Percentiles rank a stretch among this genome's conserved stretches.
These are phyloP conservation scores for Rotaria sp. DNA, from an alignment of 2,888 invertebrate genomes.

Conservation along the genomic window DNA sequence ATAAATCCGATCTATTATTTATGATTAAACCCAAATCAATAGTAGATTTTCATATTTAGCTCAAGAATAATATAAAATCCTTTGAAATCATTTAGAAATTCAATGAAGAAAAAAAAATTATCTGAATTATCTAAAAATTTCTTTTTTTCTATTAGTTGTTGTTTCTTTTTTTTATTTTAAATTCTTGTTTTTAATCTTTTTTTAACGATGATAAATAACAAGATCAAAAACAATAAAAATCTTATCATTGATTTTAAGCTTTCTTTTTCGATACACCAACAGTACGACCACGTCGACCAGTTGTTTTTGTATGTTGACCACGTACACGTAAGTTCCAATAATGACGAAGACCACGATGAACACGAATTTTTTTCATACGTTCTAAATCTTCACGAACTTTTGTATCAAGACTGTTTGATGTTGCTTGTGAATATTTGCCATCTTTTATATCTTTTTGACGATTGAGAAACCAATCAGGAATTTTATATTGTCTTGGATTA, in stretches of 20 bases:
- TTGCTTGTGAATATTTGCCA: slow-evolving; percentile 92
- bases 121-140: neutral
- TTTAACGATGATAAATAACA: slow-evolving; percentile 12
- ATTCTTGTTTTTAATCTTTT: neutral
- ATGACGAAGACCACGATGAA: slow-evolving; percentile 96
- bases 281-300: slow-evolving; percentile 96
- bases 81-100: neutral
- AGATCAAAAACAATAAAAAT: slow-evolving; percentile 14
- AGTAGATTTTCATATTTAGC: too few species aligned
- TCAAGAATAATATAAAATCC: too few species aligned
- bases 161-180: neutral
- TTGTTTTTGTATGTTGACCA: slow-evolving; percentile 99
- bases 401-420: slow-evolving; percentile 81
- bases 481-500: slow-evolving; percentile 96
- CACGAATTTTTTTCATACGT: slow-evolving; percentile 95
- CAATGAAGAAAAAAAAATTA: neutral
- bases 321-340: slow-evolving; percentile 98
- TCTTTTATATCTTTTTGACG: slow-evolving; percentile 99
- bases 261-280: slow-evolving; percentile 97
- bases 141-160: neutral
- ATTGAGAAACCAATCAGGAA: slow-evolving; percentile 99
- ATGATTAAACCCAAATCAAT: too few species aligned
- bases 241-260: slow-evolving; percentile 10
- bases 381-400: slow-evolving; percentile 99
- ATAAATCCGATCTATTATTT: too few species aligned